Evolutionary conservation across 2,888 invertebrate species (phyloP), one percentile per base, ranked within the genome.

Genomic region (Ennomos erosarius): DNA sequence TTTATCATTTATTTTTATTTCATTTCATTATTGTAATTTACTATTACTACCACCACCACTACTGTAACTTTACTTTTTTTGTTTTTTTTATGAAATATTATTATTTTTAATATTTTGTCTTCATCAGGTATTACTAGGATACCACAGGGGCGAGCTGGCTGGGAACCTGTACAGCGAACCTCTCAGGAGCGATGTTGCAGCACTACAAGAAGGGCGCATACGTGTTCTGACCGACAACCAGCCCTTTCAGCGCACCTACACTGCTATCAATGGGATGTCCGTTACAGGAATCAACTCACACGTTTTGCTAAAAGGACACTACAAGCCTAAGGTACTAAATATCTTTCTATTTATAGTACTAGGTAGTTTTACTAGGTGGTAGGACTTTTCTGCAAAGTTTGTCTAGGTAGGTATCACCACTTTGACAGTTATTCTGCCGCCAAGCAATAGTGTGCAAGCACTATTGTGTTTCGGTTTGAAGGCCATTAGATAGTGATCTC

Each of bases 141-240:
- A 96, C 89, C 95, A 95, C 74, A 89, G 88, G 36, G 94, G 94
- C 0, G 68, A 87, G 8, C 92, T 97, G 55, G 95, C 96, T 0
- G 94, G 94, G 0, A 97, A 96, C 79, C 86, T 97, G 36, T 94
- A 97, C 78, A 96, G 88, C 75, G 87, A 92, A 1, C 84, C 74
- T 1, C 95, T 96, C 0, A 84, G 93, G 4, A 78, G 83, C 44
- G 91, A 90, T 34, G 74, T 93, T 0, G 81, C 81, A 36, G 91
- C 91, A 9, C 70, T 94, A n/a, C 79, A 82, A 1, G 90, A 93
- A 0, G 93, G 93, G 0, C 82, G 88, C 55, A 81, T 93, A 44
- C 74, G 90, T 72, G 92, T 96, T 10, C 92, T 96, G 1, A 90
- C 93, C 0, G 94, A 92, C 62, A 87, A 82, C 83, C 93, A 74